Evolutionary conservation across 2,797 vertebrate genomes (phyloP).

Genomic region (Cichlasoma orientale): DNA sequence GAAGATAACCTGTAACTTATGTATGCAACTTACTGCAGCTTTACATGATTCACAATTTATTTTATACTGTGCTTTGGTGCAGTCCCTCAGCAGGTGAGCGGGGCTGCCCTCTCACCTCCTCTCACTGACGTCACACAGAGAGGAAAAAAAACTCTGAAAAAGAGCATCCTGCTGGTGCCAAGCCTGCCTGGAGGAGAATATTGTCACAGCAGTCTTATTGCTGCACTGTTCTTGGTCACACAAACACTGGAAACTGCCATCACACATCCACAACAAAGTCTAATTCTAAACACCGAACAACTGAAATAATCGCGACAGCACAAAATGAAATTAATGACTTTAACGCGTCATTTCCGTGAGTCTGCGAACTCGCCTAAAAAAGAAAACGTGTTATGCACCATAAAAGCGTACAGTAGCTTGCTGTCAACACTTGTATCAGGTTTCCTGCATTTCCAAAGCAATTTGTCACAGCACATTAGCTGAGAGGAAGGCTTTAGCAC

Average conservation of each 20-base stretch:
- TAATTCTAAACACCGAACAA: neutral
- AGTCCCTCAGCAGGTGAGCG: neutral
- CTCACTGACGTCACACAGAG: neutral
- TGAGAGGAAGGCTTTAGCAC: conserved; percentile 35
- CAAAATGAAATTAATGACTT: neutral
- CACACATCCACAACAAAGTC: neutral
- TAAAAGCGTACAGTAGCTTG: neutral
- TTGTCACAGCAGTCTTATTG: neutral
- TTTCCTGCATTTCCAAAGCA: neutral
- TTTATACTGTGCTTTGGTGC: neutral
- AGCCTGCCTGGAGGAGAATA: neutral
- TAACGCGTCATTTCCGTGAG: neutral
- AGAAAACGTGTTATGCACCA: neutral
- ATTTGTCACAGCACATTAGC: neutral
- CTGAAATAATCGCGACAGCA: neutral
- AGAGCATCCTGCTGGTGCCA: neutral
- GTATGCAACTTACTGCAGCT: neutral
- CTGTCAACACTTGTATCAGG: neutral
- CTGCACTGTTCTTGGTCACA: neutral
- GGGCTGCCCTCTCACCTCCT: neutral
- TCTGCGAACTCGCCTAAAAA: neutral
- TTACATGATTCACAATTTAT: neutral
- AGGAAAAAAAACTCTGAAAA: neutral
- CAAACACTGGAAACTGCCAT: neutral
- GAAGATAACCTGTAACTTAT: neutral